phyloP scores from a whole-genome alignment of 2,797 vertebrate genomes.

The Phoeniculus purpureus region DNA sequence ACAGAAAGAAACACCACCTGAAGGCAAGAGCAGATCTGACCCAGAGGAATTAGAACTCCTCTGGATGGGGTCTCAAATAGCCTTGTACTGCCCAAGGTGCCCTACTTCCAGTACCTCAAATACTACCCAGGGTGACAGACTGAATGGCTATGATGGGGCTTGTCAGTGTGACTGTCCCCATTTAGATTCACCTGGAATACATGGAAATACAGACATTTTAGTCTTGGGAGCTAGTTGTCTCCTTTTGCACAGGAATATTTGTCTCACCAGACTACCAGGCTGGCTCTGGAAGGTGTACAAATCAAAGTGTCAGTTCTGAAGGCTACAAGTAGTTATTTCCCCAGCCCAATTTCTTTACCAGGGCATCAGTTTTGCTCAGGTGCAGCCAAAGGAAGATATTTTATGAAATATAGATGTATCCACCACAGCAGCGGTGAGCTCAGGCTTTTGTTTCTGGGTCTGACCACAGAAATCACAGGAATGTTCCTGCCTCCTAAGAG shows the following conservation, averaged over 20 bases:
- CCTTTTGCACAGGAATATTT: not conserved
- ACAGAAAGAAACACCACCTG: not conserved
- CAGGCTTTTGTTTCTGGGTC: not conserved
- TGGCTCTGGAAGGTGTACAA: not conserved
- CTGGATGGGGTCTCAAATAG: not conserved
- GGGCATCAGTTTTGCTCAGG: not conserved
- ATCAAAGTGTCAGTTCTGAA: not conserved
- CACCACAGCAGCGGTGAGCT: not conserved
- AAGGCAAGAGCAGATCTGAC: not conserved
- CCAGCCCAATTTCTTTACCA: not conserved
- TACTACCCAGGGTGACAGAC: accelerated
- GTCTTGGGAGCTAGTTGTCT: not conserved
- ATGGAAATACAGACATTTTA: not conserved
- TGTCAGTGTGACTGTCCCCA: not conserved
- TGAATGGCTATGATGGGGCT: not conserved
- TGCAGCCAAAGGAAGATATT: not conserved
- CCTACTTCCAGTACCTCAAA: accelerated
- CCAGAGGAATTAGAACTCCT: not conserved
- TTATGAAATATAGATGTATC: not conserved
- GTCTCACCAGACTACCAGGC: not conserved
- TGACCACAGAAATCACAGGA: not conserved
- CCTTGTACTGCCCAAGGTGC: not conserved
- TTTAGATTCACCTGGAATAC: not conserved
- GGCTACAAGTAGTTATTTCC: not conserved
- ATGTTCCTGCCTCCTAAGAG: not conserved